Conservation (phyloP, 2,888 invertebrate species). For the Agrochola circellaris region DNA sequence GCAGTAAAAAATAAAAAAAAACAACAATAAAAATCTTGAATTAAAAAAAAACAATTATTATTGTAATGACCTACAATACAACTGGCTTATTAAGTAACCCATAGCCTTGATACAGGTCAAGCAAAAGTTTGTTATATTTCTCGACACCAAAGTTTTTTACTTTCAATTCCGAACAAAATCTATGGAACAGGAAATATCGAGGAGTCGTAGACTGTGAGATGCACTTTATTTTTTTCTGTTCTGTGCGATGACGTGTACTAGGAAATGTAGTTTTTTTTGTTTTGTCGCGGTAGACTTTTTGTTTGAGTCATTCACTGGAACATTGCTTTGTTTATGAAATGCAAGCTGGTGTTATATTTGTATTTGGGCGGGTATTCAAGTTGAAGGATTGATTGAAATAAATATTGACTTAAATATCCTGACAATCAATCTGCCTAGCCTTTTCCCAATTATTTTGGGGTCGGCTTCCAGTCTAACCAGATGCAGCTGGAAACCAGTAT, state of each 20-base stretch:
- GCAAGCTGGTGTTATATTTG: background rate
- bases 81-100: background rate
- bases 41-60: background rate
- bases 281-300: conserved; percentile 39
- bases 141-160: conserved; percentile 12
- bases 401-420: too few species aligned
- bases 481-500: too few species aligned
- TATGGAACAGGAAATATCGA: conserved; percentile 46
- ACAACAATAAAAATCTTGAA: background rate
- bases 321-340: conserved; percentile 11
- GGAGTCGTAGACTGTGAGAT: conserved; percentile 40
- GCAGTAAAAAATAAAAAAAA: too few species aligned
- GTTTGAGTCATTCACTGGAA: conserved; percentile 38
- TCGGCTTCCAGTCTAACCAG: too few species aligned
- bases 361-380: background rate
- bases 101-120: conserved; percentile 25
- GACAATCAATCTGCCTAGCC: too few species aligned
- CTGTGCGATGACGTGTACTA: conserved; percentile 42
- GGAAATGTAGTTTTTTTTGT: conserved; percentile 48
- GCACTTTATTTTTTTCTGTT: conserved; percentile 45
- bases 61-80: background rate
- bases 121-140: conserved; percentile 20
- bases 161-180: conserved; percentile 13
- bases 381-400: background rate
- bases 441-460: too few species aligned